These are phyloP conservation scores for Platycheirus albimanus DNA, from an alignment of 2,888 invertebrate genomes.

Conservation along the genomic window DNA sequence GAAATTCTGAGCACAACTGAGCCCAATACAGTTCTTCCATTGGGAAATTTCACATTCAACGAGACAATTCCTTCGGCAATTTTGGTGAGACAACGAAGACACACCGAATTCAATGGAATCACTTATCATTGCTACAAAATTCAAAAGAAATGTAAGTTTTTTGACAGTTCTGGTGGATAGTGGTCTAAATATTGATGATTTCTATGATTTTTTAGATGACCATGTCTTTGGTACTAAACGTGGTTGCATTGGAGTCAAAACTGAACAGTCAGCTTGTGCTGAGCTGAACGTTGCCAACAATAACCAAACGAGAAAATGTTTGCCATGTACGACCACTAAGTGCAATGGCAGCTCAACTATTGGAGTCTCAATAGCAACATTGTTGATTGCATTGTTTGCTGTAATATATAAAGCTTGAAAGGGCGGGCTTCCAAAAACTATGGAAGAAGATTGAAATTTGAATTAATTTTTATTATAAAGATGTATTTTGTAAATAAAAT, in stretches of 20 bases:
- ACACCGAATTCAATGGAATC: conserved; percentile 49
- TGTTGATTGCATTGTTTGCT: conserved; percentile 77
- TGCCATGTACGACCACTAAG: conserved; percentile 77
- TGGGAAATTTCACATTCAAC: not conserved
- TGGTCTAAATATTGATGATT: not conserved
- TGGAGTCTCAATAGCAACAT: conserved; percentile 76
- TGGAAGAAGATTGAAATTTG: conserved; percentile 54
- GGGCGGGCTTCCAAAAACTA: conserved; percentile 16
- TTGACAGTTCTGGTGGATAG: not conserved
- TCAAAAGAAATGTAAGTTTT: conserved; percentile 75
- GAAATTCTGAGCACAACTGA: conserved; percentile 1
- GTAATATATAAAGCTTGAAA: conserved; percentile 74
- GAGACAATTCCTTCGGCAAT: conserved; percentile 44
- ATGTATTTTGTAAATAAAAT: conserved; percentile 67
- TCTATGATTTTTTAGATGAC: conserved; percentile 38
- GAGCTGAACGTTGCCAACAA: conserved; percentile 72
- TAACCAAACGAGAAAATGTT: conserved; percentile 75
- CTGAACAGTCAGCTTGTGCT: conserved; percentile 77
- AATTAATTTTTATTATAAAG: conserved; percentile 61
- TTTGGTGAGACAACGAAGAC: conserved; percentile 75
- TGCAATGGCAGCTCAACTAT: conserved; percentile 79
- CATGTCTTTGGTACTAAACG: conserved; percentile 75
- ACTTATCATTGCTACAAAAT: conserved; percentile 79
- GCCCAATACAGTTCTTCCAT: not conserved
- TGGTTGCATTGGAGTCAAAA: conserved; percentile 78